These are phyloP conservation scores for Drosophila burlai DNA, from an alignment of 1,140 invertebrate species.

Conservation along the genomic window DNA sequence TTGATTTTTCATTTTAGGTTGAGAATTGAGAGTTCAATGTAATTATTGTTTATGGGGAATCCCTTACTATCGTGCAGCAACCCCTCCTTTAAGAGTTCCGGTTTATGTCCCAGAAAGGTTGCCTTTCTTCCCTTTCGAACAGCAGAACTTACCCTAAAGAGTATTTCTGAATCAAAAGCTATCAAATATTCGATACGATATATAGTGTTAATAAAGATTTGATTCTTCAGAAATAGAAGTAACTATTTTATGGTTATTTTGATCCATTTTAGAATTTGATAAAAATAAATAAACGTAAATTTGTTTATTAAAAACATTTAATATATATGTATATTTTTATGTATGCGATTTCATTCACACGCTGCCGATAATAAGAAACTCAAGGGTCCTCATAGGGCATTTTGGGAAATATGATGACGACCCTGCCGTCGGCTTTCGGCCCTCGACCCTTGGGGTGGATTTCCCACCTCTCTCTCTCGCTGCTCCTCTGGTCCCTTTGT, in stretches of 20 bases:
- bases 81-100: conserved; percentile 19
- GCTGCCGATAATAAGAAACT: conserved; percentile 46
- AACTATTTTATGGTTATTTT: background rate
- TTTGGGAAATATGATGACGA: conserved; percentile 52
- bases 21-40: conserved; percentile 34
- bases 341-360: conserved; percentile 48
- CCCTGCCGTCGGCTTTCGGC: conserved; percentile 22
- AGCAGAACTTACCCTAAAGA: background rate
- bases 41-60: conserved; percentile 38
- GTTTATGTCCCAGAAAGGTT: conserved; percentile 26
- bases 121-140: conserved; percentile 2
- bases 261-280: background rate
- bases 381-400: conserved; percentile 46
- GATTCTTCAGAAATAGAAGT: background rate
- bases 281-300: background rate
- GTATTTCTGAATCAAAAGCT: background rate
- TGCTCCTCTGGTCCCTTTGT: conserved; percentile 12
- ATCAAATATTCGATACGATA: background rate
- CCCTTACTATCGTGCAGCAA: conserved; percentile 11
- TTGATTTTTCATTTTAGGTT: conserved; percentile 31
- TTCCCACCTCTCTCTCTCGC: background rate
- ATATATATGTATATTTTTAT: background rate
- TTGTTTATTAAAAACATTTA: background rate
- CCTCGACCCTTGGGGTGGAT: conserved; percentile 57
- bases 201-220: background rate